Evolutionary conservation across 2,888 invertebrate genomes (phyloP), one percentile per base, ranked within the genome.

Genomic region (Standfussiana lucernea): DNA sequence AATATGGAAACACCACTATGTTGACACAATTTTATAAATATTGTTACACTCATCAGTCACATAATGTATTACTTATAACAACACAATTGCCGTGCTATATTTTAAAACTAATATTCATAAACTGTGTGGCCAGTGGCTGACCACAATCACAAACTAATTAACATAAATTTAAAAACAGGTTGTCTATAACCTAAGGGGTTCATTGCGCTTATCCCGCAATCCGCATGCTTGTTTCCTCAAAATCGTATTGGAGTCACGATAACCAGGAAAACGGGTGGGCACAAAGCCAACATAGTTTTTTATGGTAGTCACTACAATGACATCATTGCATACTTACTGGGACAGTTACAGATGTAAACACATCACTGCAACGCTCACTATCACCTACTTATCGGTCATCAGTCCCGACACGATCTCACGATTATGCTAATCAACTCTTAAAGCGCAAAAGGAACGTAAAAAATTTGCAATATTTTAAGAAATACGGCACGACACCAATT

Each of bases 221-320:
- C 92, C 94, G 92, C 95, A 93, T 95, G 94, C 91, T 92, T 93
- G 89, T 93, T 92, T 93, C 91, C 90, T 88, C 90, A 91, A 94
- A 95, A 92, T 91, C 86, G 89, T 93, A 91, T 93, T 92, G 89
- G 86, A 94, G 93, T 94, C 92, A 92, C 93, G 93, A 93, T 92
- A 93, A 93, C 91, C 91, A 95, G 95, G 95, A 95, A 96, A 96
- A 95, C 91, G 94, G 95, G 94, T 96, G 96, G 96, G 96, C 96
- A 96, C 95, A 95, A 94, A 96, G 96, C 96, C 96, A 96, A 96
- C 93, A 93, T 92, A 93, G 93, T 95, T 96, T 96, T 96, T 95
- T 96, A 94, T 93, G 93, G 94, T 93, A 94, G 93, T 92, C 93
- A 90, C 91, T 92, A 93, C 93, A 95, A 96, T 96, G 96, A 96